Conservation (phyloP, 2,888 invertebrate species). For the Erpobdella octoculata region DNA sequence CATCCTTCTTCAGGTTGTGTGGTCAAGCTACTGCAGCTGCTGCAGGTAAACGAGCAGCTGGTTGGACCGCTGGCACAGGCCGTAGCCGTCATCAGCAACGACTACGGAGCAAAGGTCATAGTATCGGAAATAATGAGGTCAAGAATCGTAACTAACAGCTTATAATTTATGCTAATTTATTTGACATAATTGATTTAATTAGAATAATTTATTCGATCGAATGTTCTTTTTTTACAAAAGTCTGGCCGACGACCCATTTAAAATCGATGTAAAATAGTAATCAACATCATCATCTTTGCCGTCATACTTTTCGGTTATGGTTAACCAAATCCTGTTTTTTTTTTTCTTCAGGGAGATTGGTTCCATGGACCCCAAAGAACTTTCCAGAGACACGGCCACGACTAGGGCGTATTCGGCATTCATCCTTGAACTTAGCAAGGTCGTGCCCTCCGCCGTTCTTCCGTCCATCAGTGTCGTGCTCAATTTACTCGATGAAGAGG, state of each 20-base stretch:
- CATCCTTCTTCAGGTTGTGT: conserved; percentile 33
- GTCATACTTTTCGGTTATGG: background rate
- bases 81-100: conserved; percentile 63
- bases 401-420: conserved; percentile 56
- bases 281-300: no score
- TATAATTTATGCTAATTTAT: background rate
- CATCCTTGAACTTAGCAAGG: conserved; percentile 62
- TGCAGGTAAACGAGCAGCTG: conserved; percentile 69
- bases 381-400: conserved; percentile 54
- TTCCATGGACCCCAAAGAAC: conserved; percentile 61
- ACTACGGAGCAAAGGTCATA: conserved; percentile 64
- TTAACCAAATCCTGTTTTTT: background rate
- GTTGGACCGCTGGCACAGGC: conserved; percentile 64
- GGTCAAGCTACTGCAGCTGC: conserved; percentile 58
- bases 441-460: conserved; percentile 60
- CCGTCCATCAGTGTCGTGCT: conserved; percentile 60
- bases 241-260: no score
- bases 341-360: conserved; percentile 56
- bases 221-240: no score
- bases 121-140: conserved; percentile 64
- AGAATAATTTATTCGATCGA: background rate
- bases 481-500: conserved; percentile 59
- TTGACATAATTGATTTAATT: background rate
- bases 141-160: background rate
- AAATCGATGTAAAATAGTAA: no score